phyloP scores from a whole-genome alignment of 1,140 invertebrate genomes.

The Dendrolimus kikuchii region DNA sequence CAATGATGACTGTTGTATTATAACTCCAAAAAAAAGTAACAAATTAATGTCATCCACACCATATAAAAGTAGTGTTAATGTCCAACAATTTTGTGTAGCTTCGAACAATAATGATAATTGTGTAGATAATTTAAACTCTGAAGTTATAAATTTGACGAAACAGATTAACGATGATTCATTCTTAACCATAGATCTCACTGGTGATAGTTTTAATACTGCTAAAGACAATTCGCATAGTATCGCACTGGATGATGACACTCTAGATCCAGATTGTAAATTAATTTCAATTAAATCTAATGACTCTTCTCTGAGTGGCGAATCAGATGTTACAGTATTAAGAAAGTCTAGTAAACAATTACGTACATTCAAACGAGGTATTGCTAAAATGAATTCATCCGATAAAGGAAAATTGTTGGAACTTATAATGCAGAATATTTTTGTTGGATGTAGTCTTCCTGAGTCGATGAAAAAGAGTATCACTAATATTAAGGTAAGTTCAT shows the following conservation, averaged over 20 bases:
- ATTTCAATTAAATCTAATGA: slow-evolving; percentile 17
- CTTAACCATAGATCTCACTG: slow-evolving; percentile 53
- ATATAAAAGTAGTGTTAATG: no score
- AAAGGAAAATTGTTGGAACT: slow-evolving; percentile 40
- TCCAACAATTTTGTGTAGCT: no score
- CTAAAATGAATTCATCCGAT: slow-evolving; percentile 36
- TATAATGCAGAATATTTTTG: slow-evolving; percentile 50
- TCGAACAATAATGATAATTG: background rate
- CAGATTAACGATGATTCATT: slow-evolving; percentile 45
- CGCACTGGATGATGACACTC: slow-evolving; percentile 40
- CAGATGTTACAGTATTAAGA: slow-evolving; percentile 38
- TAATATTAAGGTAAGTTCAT: slow-evolving; percentile 10
- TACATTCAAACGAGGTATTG: slow-evolving; percentile 41
- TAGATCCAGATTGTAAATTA: slow-evolving; percentile 24
- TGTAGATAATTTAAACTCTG: background rate
- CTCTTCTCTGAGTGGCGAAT: slow-evolving; percentile 42
- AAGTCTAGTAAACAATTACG: slow-evolving; percentile 22
- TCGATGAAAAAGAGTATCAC: slow-evolving; percentile 10
- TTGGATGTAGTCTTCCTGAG: slow-evolving; percentile 26
- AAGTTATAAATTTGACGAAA: slow-evolving; percentile 30
- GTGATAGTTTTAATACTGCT: slow-evolving; percentile 22
- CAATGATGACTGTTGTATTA: background rate
- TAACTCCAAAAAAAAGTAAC: slow-evolving; percentile 12
- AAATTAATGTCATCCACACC: background rate
- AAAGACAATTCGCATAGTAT: slow-evolving; percentile 18